Base-by-base conservation (phyloP, 2,797 vertebrate species). In the Enteromius mattozi region DNA sequence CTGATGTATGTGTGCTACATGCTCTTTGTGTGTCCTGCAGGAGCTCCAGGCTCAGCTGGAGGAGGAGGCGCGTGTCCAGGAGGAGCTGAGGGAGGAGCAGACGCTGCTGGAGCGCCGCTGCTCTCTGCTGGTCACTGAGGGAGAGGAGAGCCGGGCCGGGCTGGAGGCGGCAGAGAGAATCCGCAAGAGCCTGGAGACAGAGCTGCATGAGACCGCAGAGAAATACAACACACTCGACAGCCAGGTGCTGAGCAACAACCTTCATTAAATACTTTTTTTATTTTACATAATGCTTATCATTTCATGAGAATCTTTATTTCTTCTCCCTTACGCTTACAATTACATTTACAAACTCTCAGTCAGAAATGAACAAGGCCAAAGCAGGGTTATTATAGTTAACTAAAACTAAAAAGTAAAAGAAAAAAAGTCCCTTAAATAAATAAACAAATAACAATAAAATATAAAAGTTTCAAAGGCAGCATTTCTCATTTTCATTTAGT, bases 11-110 rank as follows among this genome's bases (percentile, higher is more conserved):
- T 30, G 59, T 30, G 59, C 1, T 61, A 27, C 24, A 27, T 14
- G 59, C 24, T 61, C 12, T 19, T 8, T 35, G 4, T 69, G n/a
- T 61, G n/a, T 83, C 42, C 65, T 72, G 3, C 89, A 96, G 96
- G 96, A 96, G 77, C 89, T 95, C 77, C 95, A 96, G 92, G 91
- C 86, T 27, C 95, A 95, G 92, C 86, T 95, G 90, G 96, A 96
- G 89, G 96, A 96, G 79, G 95, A 95, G 82, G 81, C 89, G 0
- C 89, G 92, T 4, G 88, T 91, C 86, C 94, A 94, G 0, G 94
- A 95, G 83, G 93, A 94, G 83, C 84, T 69, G 74, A 83, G 88
- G 70, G 94, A 95, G 91, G 94, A 96, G 88, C 91, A 91, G 79
- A 87, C 86, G 0, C 93, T 93, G 9, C 13, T 93, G 87, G 96